phyloP scores from a whole-genome alignment of 37 sponge, comb jelly and placozoan species.

The Hormiphora californensis region DNA sequence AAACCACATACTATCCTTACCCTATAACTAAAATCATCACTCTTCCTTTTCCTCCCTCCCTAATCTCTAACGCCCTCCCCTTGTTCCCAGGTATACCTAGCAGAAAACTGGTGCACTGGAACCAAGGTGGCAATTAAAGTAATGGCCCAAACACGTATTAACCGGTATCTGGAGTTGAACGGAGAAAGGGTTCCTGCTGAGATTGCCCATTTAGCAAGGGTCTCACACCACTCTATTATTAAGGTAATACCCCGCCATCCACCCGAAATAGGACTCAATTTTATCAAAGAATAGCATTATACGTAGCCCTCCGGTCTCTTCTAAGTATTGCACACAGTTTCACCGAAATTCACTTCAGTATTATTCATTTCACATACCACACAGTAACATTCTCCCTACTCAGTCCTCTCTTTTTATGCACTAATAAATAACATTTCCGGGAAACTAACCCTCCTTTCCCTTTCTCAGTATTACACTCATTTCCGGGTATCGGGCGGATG shows the following conservation, averaged over 20 bases:
- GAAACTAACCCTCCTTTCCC: not conserved
- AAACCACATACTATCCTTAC: no score
- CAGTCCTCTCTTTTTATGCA: not conserved
- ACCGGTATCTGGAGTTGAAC: not conserved
- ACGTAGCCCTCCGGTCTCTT: no score
- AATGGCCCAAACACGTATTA: not conserved
- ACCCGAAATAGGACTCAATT: no score
- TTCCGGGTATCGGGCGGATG: constrained; percentile 2
- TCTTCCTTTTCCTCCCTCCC: not conserved
- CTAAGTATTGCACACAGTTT: no score
- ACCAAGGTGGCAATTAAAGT: constrained; percentile 19
- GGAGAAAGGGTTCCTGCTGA: constrained; percentile 2
- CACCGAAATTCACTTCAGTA: no score
- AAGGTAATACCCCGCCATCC: no score
- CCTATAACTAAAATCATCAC: no score
- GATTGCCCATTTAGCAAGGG: not conserved
- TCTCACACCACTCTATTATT: constrained; percentile 25
- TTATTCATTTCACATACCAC: no score
- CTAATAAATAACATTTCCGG: not conserved
- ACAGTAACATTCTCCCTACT: not conserved
- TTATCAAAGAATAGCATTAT: no score
- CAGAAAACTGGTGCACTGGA: constrained; percentile 14
- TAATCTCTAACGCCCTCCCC: not conserved
- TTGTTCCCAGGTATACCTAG: not conserved
- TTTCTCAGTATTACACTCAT: not conserved